Evolutionary conservation across 2,888 invertebrate genomes (phyloP).

Genomic region (Latheticus oryzae): DNA sequence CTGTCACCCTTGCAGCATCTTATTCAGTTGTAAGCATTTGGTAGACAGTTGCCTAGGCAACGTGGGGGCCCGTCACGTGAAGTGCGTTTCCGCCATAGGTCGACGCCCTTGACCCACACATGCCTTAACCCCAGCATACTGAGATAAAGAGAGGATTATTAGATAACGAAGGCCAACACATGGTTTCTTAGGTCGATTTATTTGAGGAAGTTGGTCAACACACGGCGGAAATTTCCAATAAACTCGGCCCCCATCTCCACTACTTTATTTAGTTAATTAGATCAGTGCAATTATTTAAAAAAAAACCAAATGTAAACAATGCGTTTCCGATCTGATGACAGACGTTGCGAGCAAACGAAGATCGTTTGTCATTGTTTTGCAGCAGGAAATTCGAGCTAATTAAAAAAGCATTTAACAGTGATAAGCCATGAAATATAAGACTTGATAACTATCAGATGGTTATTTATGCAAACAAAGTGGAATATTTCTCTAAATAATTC

Average conservation of each 20-base stretch:
- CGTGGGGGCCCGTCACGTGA: slow-evolving; percentile 41
- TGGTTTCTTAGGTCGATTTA: slow-evolving; percentile 24
- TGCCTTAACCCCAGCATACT: slow-evolving; percentile 34
- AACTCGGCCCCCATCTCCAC: slow-evolving; percentile 6
- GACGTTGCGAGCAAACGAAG: slow-evolving; percentile 29
- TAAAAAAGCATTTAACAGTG: slow-evolving; percentile 40
- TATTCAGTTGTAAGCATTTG: slow-evolving; percentile 41
- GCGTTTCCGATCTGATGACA: slow-evolving; percentile 26
- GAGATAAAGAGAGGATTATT: slow-evolving; percentile 36
- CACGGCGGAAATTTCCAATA: slow-evolving; percentile 24
- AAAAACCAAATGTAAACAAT: slow-evolving; percentile 21
- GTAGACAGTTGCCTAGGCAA: slow-evolving; percentile 44
- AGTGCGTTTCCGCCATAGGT: slow-evolving; percentile 43
- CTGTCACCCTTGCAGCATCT: slow-evolving; percentile 39
- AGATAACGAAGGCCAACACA: slow-evolving; percentile 32
- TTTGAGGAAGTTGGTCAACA: slow-evolving; percentile 14
- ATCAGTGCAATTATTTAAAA: slow-evolving; percentile 18
- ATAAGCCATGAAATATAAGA: slow-evolving; percentile 41
- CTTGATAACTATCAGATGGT: slow-evolving; percentile 29
- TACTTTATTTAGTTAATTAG: slow-evolving; percentile 24
- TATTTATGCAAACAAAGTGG: slow-evolving; percentile 34
- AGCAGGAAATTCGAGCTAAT: slow-evolving; percentile 39
- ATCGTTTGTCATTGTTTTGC: slow-evolving; percentile 37
- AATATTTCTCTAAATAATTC: slow-evolving; percentile 36
- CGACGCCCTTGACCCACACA: slow-evolving; percentile 51